These are phyloP conservation scores for Bubo blakistoni DNA, from an alignment of 2,113 vertebrate genomes.

Conservation along the genomic window DNA sequence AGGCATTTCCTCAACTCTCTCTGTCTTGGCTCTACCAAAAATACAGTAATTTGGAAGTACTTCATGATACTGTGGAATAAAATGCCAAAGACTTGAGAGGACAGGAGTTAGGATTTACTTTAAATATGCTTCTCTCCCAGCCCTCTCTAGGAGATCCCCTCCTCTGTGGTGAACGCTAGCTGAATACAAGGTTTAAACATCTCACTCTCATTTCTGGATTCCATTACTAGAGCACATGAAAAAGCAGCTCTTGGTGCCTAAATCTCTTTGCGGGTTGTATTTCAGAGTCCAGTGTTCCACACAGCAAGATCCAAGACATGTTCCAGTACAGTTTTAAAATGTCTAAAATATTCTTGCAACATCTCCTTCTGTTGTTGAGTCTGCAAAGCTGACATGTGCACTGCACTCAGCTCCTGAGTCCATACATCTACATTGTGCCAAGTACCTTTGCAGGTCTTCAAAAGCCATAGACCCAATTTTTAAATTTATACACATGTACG, in stretches of 20 bases:
- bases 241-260: background rate
- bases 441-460: background rate
- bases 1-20: background rate
- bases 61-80: background rate
- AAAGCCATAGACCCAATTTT: background rate
- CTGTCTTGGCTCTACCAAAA: background rate
- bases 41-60: background rate
- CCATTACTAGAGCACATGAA: background rate
- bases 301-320: background rate
- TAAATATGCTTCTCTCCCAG: background rate
- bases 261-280: background rate
- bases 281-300: background rate
- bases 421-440: background rate
- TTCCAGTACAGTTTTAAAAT: background rate
- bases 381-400: background rate
- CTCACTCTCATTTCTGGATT: background rate
- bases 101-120: background rate
- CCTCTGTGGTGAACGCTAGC: background rate
- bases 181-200: background rate
- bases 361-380: background rate
- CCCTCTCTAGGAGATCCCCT: background rate
- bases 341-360: background rate
- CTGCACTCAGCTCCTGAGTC: background rate
- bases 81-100: background rate
- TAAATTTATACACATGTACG: background rate